phyloP scores from a whole-genome alignment of 1,140 invertebrate species.

The Thalassaphorura encarpata region DNA sequence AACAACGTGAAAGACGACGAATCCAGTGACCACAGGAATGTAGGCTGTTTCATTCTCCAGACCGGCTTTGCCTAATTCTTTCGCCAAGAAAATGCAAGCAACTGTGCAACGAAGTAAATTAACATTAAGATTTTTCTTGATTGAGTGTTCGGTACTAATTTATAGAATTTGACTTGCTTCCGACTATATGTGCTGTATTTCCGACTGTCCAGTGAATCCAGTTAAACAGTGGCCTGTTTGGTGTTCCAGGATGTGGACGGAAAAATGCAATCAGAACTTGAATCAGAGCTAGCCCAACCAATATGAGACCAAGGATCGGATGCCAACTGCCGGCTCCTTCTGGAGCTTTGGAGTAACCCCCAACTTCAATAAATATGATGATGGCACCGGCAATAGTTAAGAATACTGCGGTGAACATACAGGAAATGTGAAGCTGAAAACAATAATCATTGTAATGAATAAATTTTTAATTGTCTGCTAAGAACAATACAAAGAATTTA shows the following conservation, averaged over 20 bases:
- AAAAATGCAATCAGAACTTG: slow-evolving; percentile 75
- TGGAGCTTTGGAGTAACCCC: slow-evolving; percentile 44
- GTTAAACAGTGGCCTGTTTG: slow-evolving; percentile 76
- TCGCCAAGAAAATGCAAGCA: slow-evolving; percentile 84
- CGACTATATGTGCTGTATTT: slow-evolving; percentile 82
- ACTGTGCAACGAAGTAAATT: slow-evolving; percentile 50
- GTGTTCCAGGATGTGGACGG: slow-evolving; percentile 70
- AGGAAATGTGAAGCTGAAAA: slow-evolving; percentile 65
- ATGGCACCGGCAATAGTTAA: slow-evolving; percentile 66
- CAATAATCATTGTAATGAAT: not conserved
- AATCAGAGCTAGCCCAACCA: slow-evolving; percentile 68
- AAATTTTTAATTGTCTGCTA: not conserved
- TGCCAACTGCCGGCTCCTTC: slow-evolving; percentile 58
- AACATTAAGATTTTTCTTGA: slow-evolving; percentile 8
- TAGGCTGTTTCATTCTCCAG: slow-evolving; percentile 57
- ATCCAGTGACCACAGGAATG: slow-evolving; percentile 57
- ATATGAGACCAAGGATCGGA: slow-evolving; percentile 65
- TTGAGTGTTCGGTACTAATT: not conserved
- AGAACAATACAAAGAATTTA: no score
- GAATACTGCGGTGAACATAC: slow-evolving; percentile 71
- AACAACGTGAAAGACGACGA: slow-evolving; percentile 77
- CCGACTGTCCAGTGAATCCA: slow-evolving; percentile 90
- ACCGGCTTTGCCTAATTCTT: slow-evolving; percentile 69
- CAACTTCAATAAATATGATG: slow-evolving; percentile 72
- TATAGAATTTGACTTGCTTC: slow-evolving; percentile 54